Evolutionary conservation across 2,888 invertebrate species (phyloP).

Genomic region (Cephus rjabovi): DNA sequence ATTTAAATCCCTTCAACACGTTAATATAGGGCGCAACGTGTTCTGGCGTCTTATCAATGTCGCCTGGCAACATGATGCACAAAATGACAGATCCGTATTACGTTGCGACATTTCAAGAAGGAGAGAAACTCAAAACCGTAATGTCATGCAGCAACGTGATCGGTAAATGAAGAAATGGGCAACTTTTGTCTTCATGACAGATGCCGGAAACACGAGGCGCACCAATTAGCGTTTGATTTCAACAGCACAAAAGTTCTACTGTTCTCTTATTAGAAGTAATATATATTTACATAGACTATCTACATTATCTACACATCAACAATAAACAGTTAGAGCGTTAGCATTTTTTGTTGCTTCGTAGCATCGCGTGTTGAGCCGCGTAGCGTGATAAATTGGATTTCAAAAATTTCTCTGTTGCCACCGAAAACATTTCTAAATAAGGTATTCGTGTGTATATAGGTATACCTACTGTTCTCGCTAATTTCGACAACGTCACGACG

Average conservation of each 20-base stretch:
- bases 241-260: not conserved
- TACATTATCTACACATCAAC: slow-evolving; percentile 67
- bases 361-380: slow-evolving; percentile 7
- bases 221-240: not conserved
- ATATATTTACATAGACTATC: slow-evolving; percentile 65
- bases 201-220: not conserved
- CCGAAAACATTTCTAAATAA: not conserved
- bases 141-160: not conserved
- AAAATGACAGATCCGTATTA: not conserved
- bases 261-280: not conserved
- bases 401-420: not conserved
- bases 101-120: not conserved
- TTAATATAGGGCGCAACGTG: not conserved
- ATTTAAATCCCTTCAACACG: not conserved
- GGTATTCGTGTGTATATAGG: not conserved
- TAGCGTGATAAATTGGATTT: not conserved
- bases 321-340: slow-evolving; percentile 59
- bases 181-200: not conserved
- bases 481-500: not conserved
- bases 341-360: not conserved
- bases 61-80: not conserved
- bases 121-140: not conserved
- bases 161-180: not conserved
- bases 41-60: not conserved
- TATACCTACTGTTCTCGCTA: not conserved